phyloP scores from a whole-genome alignment of 2,113 vertebrate species.

The Microtus richardsoni region DNA sequence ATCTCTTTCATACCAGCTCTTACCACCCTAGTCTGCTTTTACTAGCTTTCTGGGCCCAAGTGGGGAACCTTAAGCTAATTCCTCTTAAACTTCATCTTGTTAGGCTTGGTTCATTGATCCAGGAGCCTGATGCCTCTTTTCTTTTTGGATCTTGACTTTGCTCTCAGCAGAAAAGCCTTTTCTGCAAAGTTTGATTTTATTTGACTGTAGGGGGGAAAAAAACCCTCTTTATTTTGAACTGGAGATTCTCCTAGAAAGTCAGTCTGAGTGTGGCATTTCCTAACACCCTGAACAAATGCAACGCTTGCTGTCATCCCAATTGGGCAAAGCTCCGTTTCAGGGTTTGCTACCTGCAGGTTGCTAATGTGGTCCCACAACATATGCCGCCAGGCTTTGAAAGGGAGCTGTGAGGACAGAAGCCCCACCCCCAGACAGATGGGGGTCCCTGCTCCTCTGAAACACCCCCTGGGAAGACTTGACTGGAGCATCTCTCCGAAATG shows the following conservation, averaged over 20 bases:
- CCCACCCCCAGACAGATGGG: conserved; percentile 66
- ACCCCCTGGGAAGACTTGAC: conserved; percentile 56
- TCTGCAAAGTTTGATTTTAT: conserved; percentile 73
- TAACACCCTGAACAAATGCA: conserved; percentile 57
- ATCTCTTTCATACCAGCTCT: background rate
- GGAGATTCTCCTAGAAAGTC: conserved; percentile 50
- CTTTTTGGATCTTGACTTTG: conserved; percentile 67
- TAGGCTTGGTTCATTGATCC: conserved; percentile 69
- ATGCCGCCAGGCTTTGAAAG: conserved; percentile 6
- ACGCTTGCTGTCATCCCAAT: conserved; percentile 58
- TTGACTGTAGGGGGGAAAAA: background rate
- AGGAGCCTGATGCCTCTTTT: conserved; percentile 49
- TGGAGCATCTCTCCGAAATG: conserved; percentile 63
- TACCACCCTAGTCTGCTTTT: background rate
- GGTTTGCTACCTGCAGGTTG: conserved; percentile 38
- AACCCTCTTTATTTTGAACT: conserved; percentile 45
- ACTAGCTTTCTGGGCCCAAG: conserved; percentile 40
- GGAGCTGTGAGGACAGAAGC: conserved; percentile 30
- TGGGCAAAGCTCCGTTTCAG: conserved; percentile 64
- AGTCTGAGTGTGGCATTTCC: conserved; percentile 45
- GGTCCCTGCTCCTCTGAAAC: conserved; percentile 62
- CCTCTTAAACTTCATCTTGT: conserved; percentile 64
- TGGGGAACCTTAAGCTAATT: conserved; percentile 66
- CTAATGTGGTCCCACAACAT: background rate
- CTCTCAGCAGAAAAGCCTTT: conserved; percentile 72